A percentile compares a stretch with the other conserved stretches of the same genome.
Conservation (phyloP, 2,797 vertebrate genomes). For the Pangasius mekongensis region DNA sequence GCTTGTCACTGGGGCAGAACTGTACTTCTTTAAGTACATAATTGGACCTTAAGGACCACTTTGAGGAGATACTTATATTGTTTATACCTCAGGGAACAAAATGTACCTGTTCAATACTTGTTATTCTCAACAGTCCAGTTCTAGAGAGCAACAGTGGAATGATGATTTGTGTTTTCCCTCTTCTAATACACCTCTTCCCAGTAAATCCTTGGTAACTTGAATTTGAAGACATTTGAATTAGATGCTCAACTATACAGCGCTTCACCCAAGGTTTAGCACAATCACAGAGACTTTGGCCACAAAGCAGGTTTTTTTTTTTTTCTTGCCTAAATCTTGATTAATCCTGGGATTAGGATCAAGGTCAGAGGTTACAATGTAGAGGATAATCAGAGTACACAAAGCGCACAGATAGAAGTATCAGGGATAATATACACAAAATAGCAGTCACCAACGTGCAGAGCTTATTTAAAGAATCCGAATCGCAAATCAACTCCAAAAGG, state of each 20-base stretch:
- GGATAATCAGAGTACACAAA: neutral
- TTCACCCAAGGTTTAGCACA: neutral
- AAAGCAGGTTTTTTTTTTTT: no score
- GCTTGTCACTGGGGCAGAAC: neutral
- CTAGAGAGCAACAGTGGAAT: neutral
- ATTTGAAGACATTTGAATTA: neutral
- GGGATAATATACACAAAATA: neutral
- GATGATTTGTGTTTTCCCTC: neutral
- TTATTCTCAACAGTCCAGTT: neutral
- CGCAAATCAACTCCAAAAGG: neutral
- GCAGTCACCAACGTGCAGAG: neutral
- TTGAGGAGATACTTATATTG: neutral
- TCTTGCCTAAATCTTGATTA: slow-evolving; percentile 17
- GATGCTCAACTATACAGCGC: neutral
- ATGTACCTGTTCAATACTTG: neutral
- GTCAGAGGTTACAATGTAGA: slow-evolving; percentile 21
- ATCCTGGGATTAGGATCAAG: slow-evolving; percentile 33
- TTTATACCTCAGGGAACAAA: neutral
- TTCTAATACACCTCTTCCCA: neutral
- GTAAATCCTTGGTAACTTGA: neutral
- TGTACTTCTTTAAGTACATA: neutral
- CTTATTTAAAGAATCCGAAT: neutral
- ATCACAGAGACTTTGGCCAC: neutral
- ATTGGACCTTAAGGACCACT: neutral
- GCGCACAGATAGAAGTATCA: neutral